These are phyloP conservation scores for Trissoscelio sp. DNA, from an alignment of 2,888 invertebrate genomes.

Conservation along the genomic window DNA sequence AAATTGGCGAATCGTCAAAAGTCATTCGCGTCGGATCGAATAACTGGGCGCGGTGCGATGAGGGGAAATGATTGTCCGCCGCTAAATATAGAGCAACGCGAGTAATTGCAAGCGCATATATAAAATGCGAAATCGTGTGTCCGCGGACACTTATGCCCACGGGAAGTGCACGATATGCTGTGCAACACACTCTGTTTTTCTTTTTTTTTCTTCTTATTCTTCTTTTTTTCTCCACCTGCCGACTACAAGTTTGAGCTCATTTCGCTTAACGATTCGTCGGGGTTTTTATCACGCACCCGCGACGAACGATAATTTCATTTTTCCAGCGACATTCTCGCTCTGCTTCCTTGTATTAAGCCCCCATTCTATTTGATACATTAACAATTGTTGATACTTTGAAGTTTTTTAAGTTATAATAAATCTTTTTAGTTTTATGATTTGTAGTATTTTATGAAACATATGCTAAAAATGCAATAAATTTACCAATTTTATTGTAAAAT, in stretches of 20 bases:
- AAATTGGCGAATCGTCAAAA: constrained; percentile 63
- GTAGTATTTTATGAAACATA: too few species aligned
- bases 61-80: constrained; percentile 54
- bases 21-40: constrained; percentile 52
- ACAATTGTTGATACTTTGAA: too few species aligned
- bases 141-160: constrained; percentile 60
- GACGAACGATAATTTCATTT: constrained; percentile 48
- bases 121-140: constrained; percentile 53
- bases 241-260: constrained; percentile 42
- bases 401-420: too few species aligned
- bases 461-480: too few species aligned
- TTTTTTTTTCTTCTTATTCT: too few species aligned
- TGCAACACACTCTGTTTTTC: too few species aligned
- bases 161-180: too few species aligned
- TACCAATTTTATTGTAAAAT: too few species aligned
- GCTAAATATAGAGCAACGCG: constrained; percentile 60
- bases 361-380: too few species aligned
- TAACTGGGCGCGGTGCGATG: constrained; percentile 40
- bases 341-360: constrained; percentile 10
- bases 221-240: neutral
- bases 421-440: too few species aligned
- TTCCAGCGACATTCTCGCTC: constrained; percentile 21
- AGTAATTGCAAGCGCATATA: constrained; percentile 59
- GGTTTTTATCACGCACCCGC: constrained; percentile 40
- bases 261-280: constrained; percentile 47